Base-by-base conservation (phyloP, 2,888 invertebrate genomes). In the Hypomecis atomaria region DNA sequence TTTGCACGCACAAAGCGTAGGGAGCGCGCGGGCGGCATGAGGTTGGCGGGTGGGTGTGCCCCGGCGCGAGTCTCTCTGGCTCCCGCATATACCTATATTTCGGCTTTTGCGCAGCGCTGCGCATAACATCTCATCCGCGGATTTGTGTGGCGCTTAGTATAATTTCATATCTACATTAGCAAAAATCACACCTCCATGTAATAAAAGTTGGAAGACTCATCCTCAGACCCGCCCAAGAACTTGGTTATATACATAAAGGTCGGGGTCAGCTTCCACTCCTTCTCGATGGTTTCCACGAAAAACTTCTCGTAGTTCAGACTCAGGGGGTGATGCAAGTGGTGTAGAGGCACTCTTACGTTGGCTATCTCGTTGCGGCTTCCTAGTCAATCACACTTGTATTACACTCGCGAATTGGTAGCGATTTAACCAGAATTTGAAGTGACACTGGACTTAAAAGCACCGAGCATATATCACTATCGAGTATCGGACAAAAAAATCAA, bases 331-430 rank as follows among this genome's bases (percentile, higher is more conserved):
- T 6, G 6, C 6, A 55, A 45, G 9, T 44, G 36, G 7, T 44
- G 11, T 10, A 55, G 44, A 8, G 36, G 44, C n/a, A 55, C 55
- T 36, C 36, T 44, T 37, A 37, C 6, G 5, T 33, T 0, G 2
- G 36, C 44, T 5, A 55, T 5, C 2, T 13, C 37, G 36, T 33
- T 42, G 8, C 55, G 55, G 34, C 43, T 0, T 88, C 89, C 11
- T 78, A 72, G 63, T 48, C n/a, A 48, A 13, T 8, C 11, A 50
- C 37, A 13, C 8, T 49, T 6, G 11, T 49, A 5, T 49, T 37
- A 11, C 37, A 37, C 36, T 37, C 6, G 33, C 10, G 13, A 7
- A 33, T 34, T 47, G 4, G 44, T 44, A 5, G 13, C 6, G 23
- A 23, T 23, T 2, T 23, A 23, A 1, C 23, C 1, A 23, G 3